Percentiles rank a stretch among this genome's conserved stretches.
phyloP scores from a whole-genome alignment of 2,888 invertebrate genomes.

The Diadegma fenestrale region DNA sequence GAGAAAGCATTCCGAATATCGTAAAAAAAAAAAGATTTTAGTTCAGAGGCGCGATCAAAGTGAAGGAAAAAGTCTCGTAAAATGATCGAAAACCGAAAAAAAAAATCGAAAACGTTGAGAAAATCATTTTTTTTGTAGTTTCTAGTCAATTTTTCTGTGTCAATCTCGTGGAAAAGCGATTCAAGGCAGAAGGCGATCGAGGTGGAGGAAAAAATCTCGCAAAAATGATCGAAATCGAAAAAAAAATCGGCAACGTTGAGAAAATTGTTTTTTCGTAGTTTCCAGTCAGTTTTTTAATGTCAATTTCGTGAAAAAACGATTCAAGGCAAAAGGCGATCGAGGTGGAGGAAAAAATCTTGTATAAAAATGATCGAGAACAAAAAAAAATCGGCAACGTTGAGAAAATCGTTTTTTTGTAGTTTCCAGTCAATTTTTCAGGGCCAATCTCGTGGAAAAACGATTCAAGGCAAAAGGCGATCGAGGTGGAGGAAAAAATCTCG shows the following conservation, averaged over 20 bases:
- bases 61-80: not conserved
- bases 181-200: too few species aligned
- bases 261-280: not conserved
- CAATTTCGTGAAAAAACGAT: too few species aligned
- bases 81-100: not conserved
- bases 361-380: not conserved
- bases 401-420: not conserved
- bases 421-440: not conserved
- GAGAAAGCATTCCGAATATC: not conserved
- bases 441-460: too few species aligned
- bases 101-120: not conserved
- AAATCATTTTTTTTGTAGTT: not conserved
- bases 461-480: too few species aligned
- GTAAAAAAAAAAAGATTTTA: too few species aligned
- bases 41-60: not conserved
- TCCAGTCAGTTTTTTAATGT: too few species aligned
- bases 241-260: not conserved
- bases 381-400: not conserved
- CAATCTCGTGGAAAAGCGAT: too few species aligned
- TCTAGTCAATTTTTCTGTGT: not conserved
- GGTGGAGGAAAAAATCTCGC: too few species aligned
- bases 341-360: not conserved
- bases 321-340: not conserved
- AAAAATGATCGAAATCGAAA: not conserved
- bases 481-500: too few species aligned